These are phyloP conservation scores for Rhopilema esculentum DNA, from an alignment of 30 jellyfish, hydroid and myxozoan genomes.

Conservation along the genomic window DNA sequence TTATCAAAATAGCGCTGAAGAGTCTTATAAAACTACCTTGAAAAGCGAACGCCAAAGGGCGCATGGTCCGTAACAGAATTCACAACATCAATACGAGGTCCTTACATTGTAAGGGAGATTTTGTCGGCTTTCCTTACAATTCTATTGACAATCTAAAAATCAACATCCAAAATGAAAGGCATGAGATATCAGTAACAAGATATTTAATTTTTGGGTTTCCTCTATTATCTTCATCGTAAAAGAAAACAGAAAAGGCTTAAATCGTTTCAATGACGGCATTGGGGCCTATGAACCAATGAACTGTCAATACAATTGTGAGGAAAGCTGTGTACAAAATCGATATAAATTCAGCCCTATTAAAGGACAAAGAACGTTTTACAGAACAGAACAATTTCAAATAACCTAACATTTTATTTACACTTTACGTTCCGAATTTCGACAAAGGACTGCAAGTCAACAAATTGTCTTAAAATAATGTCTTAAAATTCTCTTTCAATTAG, in stretches of 20 bases:
- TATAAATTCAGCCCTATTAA: slow-evolving; percentile 18
- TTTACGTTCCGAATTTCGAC: not conserved
- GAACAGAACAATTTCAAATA: slow-evolving; percentile 59
- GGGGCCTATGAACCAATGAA: not conserved
- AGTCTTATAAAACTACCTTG: slow-evolving; percentile 27
- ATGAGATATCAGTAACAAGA: not conserved
- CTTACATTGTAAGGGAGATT: slow-evolving; percentile 71
- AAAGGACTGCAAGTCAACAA: not conserved
- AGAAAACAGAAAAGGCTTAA: slow-evolving; percentile 12
- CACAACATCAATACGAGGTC: slow-evolving; percentile 26
- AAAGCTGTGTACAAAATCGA: slow-evolving; percentile 24
- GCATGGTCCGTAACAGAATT: slow-evolving; percentile 29
- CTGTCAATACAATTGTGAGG: slow-evolving; percentile 27
- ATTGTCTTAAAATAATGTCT: not conserved
- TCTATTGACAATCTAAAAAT: slow-evolving; percentile 19
- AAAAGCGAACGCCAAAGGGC: slow-evolving; percentile 52
- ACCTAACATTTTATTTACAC: slow-evolving; percentile 56
- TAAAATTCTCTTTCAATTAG: not conserved
- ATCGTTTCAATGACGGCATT: slow-evolving; percentile 2
- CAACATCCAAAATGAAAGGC: not conserved
- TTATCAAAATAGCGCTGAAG: slow-evolving; percentile 53
- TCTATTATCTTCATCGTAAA: not conserved
- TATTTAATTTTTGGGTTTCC: not conserved
- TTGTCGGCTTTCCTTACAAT: slow-evolving; percentile 50
- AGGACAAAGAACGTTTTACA: slow-evolving; percentile 58